Evolutionary conservation across 2,888 invertebrate species (phyloP).

Genomic region (Alviniconcha strummeri): DNA sequence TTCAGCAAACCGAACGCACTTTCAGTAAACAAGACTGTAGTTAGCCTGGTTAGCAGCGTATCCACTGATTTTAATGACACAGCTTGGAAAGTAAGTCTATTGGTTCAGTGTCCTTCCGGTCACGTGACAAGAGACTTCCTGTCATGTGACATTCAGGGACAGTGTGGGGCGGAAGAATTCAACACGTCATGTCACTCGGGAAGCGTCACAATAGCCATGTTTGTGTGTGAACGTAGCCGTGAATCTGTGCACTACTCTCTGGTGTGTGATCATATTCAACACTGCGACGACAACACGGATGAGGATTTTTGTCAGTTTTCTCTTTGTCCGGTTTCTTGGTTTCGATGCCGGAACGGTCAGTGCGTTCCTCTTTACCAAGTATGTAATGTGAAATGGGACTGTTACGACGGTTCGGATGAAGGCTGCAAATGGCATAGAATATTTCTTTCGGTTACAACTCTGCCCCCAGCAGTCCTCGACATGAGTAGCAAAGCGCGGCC

Average conservation of each 20-base stretch:
- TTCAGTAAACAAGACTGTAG: no score
- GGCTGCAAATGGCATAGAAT: no score
- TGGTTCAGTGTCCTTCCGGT: neutral
- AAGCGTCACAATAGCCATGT: neutral
- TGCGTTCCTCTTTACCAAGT: neutral
- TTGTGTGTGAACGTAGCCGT: neutral
- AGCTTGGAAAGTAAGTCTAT: neutral
- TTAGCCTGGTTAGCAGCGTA: no score
- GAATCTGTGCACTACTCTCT: neutral
- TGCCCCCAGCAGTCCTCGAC: no score
- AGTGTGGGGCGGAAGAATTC: neutral
- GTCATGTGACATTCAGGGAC: neutral
- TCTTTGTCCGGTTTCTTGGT: neutral
- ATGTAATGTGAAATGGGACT: slow-evolving; percentile 6
- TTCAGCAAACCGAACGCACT: no score
- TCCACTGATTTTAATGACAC: neutral
- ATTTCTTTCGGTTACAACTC: no score
- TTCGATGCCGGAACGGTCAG: neutral
- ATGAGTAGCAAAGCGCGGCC: no score
- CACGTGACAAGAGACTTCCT: slow-evolving; percentile 14
- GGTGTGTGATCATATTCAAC: neutral
- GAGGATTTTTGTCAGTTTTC: neutral
- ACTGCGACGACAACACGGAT: neutral
- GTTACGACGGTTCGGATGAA: slow-evolving; percentile 24
- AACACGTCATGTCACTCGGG: neutral